phyloP scores from a whole-genome alignment of 2,888 invertebrate species.

The Loripinus fragilis region DNA sequence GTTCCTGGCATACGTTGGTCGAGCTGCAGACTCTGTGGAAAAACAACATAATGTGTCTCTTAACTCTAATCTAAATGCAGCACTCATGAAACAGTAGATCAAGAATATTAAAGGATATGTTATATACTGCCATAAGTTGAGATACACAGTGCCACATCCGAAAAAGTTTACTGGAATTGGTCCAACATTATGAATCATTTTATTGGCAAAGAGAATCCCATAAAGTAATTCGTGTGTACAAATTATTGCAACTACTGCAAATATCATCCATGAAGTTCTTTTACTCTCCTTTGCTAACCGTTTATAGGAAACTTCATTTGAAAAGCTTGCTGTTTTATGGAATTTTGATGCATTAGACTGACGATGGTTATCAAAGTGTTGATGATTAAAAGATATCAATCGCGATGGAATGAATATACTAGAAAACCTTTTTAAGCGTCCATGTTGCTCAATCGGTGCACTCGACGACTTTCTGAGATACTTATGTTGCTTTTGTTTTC shows the following conservation, averaged over 20 bases:
- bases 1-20: background rate
- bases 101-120: slow-evolving; percentile 39
- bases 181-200: slow-evolving; percentile 1
- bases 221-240: slow-evolving; percentile 29
- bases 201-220: slow-evolving; percentile 10
- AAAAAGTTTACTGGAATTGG: slow-evolving; percentile 33
- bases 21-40: background rate
- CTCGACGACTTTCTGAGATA: background rate
- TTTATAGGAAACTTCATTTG: slow-evolving; percentile 13
- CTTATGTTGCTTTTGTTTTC: background rate
- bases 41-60: slow-evolving; percentile 21
- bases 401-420: background rate
- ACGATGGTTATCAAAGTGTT: background rate
- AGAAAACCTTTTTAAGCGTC: background rate
- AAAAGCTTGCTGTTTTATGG: background rate
- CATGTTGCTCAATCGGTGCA: background rate
- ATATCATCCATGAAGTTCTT: slow-evolving; percentile 40
- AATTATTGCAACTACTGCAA: slow-evolving; percentile 25
- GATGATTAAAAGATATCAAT: background rate
- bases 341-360: background rate
- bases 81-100: slow-evolving; percentile 45
- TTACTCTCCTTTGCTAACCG: slow-evolving; percentile 28
- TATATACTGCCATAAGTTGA: slow-evolving; percentile 36
- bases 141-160: slow-evolving; percentile 29
- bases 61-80: slow-evolving; percentile 31